Percentiles rank a stretch among this genome's conserved stretches.
These are phyloP conservation scores for Progne subis DNA, from an alignment of 2,113 vertebrate genomes.

Conservation along the genomic window DNA sequence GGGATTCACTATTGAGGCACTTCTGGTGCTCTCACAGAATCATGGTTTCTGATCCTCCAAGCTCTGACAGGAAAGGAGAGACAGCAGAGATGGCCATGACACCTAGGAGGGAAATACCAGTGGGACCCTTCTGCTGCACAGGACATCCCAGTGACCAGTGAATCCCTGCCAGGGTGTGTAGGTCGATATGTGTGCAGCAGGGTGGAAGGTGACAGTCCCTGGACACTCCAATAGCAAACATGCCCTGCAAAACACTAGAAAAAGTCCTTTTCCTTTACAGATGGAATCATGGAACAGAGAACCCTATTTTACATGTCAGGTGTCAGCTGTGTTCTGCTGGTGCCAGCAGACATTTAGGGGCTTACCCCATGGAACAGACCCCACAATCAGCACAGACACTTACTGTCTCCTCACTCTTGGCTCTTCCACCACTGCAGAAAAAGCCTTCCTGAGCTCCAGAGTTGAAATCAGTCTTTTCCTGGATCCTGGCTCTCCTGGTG, in stretches of 20 bases:
- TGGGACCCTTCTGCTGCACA: rapidly evolving
- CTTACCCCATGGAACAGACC: rapidly evolving
- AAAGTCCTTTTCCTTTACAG: neutral
- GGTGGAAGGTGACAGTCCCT: neutral
- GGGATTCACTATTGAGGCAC: neutral
- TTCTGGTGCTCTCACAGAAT: neutral
- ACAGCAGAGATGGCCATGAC: neutral
- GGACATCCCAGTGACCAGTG: neutral
- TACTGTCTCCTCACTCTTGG: neutral
- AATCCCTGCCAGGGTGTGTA: rapidly evolving
- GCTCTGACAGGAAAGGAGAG: neutral
- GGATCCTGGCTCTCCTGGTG: neutral
- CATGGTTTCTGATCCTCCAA: neutral
- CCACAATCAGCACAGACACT: neutral
- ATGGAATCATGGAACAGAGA: neutral
- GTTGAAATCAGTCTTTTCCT: neutral
- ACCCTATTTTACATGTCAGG: neutral
- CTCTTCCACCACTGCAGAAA: neutral
- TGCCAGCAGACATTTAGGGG: neutral
- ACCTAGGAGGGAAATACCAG: neutral
- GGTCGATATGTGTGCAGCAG: neutral
- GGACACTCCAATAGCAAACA: neutral
- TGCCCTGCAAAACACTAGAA: neutral
- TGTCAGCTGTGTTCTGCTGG: neutral
- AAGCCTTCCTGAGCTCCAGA: neutral